Percentiles rank a stretch among this genome's conserved stretches.
Conservation (phyloP, 2,888 invertebrate species). For the Polymixis lichenea region DNA sequence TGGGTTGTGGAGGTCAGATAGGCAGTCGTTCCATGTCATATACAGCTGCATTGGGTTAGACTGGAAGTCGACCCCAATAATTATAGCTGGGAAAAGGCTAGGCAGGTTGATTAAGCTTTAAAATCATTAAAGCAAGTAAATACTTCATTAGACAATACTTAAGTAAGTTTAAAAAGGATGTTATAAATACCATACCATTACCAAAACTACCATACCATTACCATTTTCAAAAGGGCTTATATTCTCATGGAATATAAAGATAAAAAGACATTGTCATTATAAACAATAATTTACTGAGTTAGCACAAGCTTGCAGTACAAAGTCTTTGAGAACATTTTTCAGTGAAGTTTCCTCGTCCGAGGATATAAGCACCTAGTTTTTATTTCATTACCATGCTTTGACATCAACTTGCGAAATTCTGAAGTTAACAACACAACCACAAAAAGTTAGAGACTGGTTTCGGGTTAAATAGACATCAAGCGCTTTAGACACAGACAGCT, state of each 20-base stretch:
- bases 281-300: constrained; percentile 22
- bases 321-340: constrained; percentile 35
- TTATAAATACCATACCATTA: too few relatives aligned
- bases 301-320: constrained; percentile 22
- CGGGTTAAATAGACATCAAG: constrained; percentile 49
- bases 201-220: too few relatives aligned
- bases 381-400: constrained; percentile 60
- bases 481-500: constrained; percentile 21
- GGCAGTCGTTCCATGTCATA: too few relatives aligned
- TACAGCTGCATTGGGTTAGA: too few relatives aligned
- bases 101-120: too few relatives aligned
- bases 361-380: constrained; percentile 43
- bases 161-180: too few relatives aligned
- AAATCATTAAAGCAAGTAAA: background rate
- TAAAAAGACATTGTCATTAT: too few relatives aligned
- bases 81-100: too few relatives aligned
- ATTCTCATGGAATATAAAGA: too few relatives aligned
- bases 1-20: too few relatives aligned
- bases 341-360: constrained; percentile 35
- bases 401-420: constrained; percentile 55
- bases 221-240: background rate
- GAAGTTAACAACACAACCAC: constrained; percentile 48
- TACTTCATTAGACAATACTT: background rate
- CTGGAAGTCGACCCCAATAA: too few relatives aligned
- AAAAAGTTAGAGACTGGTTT: constrained; percentile 49